A percentile compares a stretch with the other conserved stretches of the same genome.
Conservation (phyloP, 2,113 vertebrate genomes). For the Alethe diademata region DNA sequence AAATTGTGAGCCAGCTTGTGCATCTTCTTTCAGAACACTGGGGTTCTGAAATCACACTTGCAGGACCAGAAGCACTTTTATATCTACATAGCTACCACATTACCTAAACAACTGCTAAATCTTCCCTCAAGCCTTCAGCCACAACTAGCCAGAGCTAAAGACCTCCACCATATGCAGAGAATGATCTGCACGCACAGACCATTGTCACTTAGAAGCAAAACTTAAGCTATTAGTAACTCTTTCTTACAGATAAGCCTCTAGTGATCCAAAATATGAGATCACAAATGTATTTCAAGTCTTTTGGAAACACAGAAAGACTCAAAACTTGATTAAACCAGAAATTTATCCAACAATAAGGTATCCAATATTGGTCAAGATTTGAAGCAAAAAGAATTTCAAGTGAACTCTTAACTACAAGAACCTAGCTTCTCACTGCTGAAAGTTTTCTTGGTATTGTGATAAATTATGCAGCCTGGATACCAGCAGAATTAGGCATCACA, state of each 20-base stretch:
- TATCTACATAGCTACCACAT: neutral
- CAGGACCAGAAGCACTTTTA: neutral
- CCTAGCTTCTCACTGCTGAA: neutral
- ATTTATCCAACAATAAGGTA: neutral
- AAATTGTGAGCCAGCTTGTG: neutral
- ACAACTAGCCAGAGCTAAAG: neutral
- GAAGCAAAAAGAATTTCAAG: neutral
- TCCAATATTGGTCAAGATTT: neutral
- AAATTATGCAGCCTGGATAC: neutral
- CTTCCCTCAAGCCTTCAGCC: neutral
- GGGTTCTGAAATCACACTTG: neutral
- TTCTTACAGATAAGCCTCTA: neutral
- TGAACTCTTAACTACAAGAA: neutral
- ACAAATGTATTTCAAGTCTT: neutral
- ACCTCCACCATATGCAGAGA: neutral
- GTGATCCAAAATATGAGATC: neutral
- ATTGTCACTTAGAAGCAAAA: neutral
- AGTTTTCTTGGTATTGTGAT: neutral
- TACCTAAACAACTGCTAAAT: neutral
- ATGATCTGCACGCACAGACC: neutral
- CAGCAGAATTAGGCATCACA: neutral
- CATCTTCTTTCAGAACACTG: neutral
- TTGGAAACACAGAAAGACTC: neutral
- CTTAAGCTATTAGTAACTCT: neutral
- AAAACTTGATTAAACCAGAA: neutral